A percentile compares a stretch with the other conserved stretches of the same genome.
Evolutionary conservation across 2,113 vertebrate species (phyloP).

Genomic region (Nothobranchius furzeri): DNA sequence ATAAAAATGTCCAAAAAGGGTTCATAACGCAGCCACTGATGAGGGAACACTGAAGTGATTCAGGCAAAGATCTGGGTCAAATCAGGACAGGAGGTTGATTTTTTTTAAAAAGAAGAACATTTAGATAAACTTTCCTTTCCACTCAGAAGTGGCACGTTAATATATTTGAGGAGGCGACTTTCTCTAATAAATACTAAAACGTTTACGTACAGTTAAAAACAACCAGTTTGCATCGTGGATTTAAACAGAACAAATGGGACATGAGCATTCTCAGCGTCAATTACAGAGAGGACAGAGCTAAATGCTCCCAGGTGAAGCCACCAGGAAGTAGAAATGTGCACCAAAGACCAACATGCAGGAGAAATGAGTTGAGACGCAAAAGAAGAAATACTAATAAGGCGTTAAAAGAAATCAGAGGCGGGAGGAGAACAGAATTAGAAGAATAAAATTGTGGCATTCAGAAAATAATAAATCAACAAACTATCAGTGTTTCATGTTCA

Average conservation of each 20-base stretch:
- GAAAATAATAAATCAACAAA: not conserved
- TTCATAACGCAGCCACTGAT: not conserved
- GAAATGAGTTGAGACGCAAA: not conserved
- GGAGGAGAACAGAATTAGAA: not conserved
- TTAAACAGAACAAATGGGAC: conserved; percentile 25
- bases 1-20: not conserved
- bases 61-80: conserved; percentile 5
- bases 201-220: conserved; percentile 1
- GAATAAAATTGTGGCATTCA: not conserved
- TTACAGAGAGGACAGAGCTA: conserved; percentile 13
- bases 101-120: conserved; percentile 3
- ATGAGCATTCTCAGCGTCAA: conserved; percentile 10
- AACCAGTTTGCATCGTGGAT: conserved; percentile 26
- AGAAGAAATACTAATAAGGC: not conserved
- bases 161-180: not conserved
- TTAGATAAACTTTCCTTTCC: not conserved
- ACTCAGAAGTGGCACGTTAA: not conserved
- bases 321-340: conserved; percentile 6
- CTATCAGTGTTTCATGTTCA: not conserved
- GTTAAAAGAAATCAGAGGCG: not conserved
- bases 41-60: conserved; percentile 7
- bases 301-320: conserved; percentile 14
- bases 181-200: not conserved
- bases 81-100: not conserved
- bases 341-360: conserved; percentile 21